These are phyloP conservation scores for Dendroctonus ponderosae DNA, from an alignment of 1,140 invertebrate species.

Conservation along the genomic window DNA sequence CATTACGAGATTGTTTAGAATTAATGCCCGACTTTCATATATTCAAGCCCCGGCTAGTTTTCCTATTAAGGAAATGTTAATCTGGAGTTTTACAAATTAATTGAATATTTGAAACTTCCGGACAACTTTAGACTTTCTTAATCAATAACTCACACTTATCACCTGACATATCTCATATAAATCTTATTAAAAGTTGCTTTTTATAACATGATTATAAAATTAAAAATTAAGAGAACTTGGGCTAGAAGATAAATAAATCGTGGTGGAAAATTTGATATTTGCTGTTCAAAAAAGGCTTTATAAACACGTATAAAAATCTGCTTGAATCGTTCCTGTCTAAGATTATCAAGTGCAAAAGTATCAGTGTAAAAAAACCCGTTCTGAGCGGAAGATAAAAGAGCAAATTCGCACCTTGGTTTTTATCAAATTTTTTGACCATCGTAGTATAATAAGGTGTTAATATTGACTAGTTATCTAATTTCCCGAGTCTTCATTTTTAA, in stretches of 20 bases:
- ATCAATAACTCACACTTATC: conserved; percentile 6
- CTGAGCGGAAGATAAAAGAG: too few relatives aligned
- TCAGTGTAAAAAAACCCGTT: too few relatives aligned
- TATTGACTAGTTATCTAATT: not conserved
- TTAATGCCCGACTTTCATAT: not conserved
- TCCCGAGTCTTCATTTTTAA: too few relatives aligned
- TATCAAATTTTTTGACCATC: conserved; percentile 8
- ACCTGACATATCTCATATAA: conserved; percentile 9
- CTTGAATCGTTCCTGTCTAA: too few relatives aligned
- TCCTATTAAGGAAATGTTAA: not conserved
- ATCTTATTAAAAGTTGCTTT: conserved; percentile 9
- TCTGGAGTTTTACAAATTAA: not conserved
- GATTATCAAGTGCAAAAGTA: too few relatives aligned
- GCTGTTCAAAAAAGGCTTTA: not conserved
- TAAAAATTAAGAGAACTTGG: not conserved
- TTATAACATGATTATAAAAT: conserved; percentile 11
- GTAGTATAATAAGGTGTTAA: conserved; percentile 4
- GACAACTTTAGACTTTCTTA: not conserved
- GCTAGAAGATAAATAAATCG: conserved; percentile 2
- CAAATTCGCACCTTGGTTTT: not conserved
- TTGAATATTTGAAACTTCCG: not conserved
- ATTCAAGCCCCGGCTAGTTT: not conserved
- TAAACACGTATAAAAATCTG: not conserved
- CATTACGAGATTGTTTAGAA: not conserved
- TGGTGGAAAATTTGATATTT: not conserved